These are phyloP conservation scores for Lasioglossum vierecki DNA, from an alignment of 2,888 invertebrate genomes.

Conservation along the genomic window DNA sequence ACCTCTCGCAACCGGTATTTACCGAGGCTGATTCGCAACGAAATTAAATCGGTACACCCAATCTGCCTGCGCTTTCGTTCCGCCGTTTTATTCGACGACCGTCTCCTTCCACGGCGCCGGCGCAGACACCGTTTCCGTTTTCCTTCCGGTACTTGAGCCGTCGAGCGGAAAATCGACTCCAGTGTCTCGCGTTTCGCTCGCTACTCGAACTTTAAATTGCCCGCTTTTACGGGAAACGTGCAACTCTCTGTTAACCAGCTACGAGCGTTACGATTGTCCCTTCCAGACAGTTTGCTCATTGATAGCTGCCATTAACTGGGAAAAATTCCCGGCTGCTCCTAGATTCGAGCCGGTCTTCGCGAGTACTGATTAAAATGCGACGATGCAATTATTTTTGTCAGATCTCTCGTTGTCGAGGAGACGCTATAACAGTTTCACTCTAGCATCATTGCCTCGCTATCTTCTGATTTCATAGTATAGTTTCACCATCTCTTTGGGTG, in stretches of 20 bases:
- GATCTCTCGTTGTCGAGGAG: neutral
- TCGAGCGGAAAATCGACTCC: conserved; percentile 35
- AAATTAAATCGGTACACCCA: conserved; percentile 75
- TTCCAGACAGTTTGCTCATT: neutral
- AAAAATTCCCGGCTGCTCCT: neutral
- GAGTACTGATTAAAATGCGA: neutral
- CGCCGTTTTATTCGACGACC: conserved; percentile 44
- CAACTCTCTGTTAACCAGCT: neutral
- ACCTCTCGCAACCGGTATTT: conserved; percentile 64
- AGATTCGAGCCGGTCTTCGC: neutral
- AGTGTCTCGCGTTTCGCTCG: neutral
- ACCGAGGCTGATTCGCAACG: conserved; percentile 72
- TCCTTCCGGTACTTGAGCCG: conserved; percentile 28
- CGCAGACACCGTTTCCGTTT: conserved; percentile 23
- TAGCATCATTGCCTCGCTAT: neutral
- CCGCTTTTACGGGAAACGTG: neutral
- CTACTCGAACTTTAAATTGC: neutral
- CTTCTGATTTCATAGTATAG: neutral
- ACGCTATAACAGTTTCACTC: neutral
- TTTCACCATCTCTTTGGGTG: neutral
- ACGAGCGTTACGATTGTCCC: neutral
- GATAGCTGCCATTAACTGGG: neutral
- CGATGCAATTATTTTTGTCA: neutral
- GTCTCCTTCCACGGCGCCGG: conserved; percentile 9
- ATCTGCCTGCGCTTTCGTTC: conserved; percentile 66